A percentile compares a stretch with the other conserved stretches of the same genome.
These are phyloP conservation scores for Altica lythri DNA, from an alignment of 2,888 invertebrate genomes.

Conservation along the genomic window DNA sequence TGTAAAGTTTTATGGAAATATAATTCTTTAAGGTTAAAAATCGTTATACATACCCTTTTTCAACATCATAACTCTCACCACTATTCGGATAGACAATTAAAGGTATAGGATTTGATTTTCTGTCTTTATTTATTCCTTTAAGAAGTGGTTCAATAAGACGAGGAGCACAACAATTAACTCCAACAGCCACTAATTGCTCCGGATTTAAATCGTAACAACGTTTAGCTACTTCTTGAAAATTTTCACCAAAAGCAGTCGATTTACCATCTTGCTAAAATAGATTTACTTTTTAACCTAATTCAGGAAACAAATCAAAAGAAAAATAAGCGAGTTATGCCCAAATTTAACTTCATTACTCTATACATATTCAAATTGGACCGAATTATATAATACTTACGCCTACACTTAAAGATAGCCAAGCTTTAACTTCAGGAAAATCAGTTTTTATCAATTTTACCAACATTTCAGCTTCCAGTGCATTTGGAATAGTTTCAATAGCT, in stretches of 20 bases:
- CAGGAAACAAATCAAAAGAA: too few relatives aligned
- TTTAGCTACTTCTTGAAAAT: constrained; percentile 73
- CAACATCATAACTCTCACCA: constrained; percentile 78
- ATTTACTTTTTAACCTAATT: too few relatives aligned
- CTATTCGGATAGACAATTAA: constrained; percentile 92
- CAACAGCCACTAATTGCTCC: constrained; percentile 81
- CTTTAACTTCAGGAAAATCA: constrained; percentile 77
- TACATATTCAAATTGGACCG: neutral
- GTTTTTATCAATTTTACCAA: constrained; percentile 74
- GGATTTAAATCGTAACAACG: constrained; percentile 66
- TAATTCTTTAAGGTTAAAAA: neutral
- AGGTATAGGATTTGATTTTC: constrained; percentile 63
- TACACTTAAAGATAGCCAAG: constrained; percentile 89
- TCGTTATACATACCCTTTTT: constrained; percentile 64
- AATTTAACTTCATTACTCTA: neutral
- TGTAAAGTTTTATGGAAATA: too few relatives aligned
- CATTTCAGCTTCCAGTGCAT: constrained; percentile 79
- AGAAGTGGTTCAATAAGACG: constrained; percentile 67
- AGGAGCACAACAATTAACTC: constrained; percentile 86
- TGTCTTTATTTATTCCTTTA: constrained; percentile 60
- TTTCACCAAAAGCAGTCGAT: constrained; percentile 78
- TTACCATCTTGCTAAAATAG: constrained; percentile 61
- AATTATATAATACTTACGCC: constrained; percentile 62
- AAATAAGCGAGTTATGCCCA: neutral
- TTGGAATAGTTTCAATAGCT: constrained; percentile 92